Evolutionary conservation across 2,113 vertebrate genomes (phyloP), one percentile per base, ranked within the genome.

Genomic region (Pipra filicauda): DNA sequence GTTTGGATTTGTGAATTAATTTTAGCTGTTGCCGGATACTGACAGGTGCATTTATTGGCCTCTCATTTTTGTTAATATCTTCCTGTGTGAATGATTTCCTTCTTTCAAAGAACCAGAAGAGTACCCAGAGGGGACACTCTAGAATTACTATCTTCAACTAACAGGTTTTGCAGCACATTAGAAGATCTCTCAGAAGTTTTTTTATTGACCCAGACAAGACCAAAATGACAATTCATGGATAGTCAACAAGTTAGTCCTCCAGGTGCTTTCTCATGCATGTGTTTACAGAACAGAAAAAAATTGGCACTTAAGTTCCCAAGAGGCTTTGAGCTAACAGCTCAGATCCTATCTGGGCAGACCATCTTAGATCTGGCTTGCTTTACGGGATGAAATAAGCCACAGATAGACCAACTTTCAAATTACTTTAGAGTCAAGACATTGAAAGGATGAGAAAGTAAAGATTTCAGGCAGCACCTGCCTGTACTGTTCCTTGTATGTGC

Each of bases 1-100:
- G 97, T 98, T 98, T 98, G 96, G 97, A 97, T 98, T 98, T 98
- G 96, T 87, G 97, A 98, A 98, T 98, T 98, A 96, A 98, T 98
- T 98, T 98, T 96, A 97, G 97, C 96, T 97, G 97, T 98, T 98
- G 94, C 92, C 95, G 96, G 97, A 96, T 95, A 95, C 69, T 97
- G 97, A 97, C 98, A 98, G 97, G 93, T 98, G 95, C 93, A 80
- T 96, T 98, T 98, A 97, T 97, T 98, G 97, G 78, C 55, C 65
- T 82, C 92, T 96, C 96, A 83, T 94, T 94, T 87, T 95, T 95
- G 92, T 94, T 97, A 94, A 44, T 93, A 94, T 88, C 90, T 96
- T 94, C 90, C 86, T 35, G 5, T 44, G 80, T 88, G 91, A 89
- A 88, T 15, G 33, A 49, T 86, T 96, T 77, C 77, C 80, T 87